Evolutionary conservation across 30 jellyfish, hydroid and myxozoan genomes (phyloP).

Genomic region (Hydractinia symbiolongicarpus): DNA sequence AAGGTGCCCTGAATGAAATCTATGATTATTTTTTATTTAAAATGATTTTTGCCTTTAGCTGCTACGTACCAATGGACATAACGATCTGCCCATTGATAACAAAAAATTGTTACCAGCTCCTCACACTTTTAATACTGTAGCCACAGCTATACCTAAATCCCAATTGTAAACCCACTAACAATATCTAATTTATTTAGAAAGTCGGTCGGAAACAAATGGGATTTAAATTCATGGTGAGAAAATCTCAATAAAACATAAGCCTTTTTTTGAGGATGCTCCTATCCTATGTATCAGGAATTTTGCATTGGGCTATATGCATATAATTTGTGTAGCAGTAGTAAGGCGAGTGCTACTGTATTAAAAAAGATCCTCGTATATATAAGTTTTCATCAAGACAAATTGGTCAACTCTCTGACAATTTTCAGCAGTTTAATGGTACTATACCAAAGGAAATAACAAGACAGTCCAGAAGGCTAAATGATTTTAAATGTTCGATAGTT

Average conservation of each 20-base stretch:
- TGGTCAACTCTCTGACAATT: conserved; percentile 26
- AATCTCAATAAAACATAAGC: too few relatives aligned
- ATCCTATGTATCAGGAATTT: conserved; percentile 31
- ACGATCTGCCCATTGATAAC: conserved; percentile 22
- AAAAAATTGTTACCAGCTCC: conserved; percentile 31
- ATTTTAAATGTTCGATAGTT: conserved; percentile 41
- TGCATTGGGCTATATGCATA: conserved; percentile 28
- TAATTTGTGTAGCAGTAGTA: conserved; percentile 45
- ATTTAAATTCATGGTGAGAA: neutral
- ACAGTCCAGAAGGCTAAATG: conserved; percentile 47
- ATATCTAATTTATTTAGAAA: conserved; percentile 17
- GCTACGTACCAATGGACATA: conserved; percentile 12
- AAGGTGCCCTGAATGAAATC: too few relatives aligned
- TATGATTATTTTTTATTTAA: too few relatives aligned
- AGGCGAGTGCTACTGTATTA: conserved; percentile 23
- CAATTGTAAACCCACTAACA: conserved; percentile 5
- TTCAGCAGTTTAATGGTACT: conserved; percentile 12
- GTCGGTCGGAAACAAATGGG: neutral
- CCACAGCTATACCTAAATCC: conserved; percentile 13
- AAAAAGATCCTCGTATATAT: conserved; percentile 28
- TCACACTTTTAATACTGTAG: neutral
- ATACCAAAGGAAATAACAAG: conserved; percentile 45
- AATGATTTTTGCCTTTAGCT: too few relatives aligned
- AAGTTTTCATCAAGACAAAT: conserved; percentile 26
- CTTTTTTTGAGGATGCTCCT: conserved; percentile 42